These are phyloP conservation scores for Syncerus caffer DNA, from an alignment of 2,797 vertebrate species.

Conservation along the genomic window DNA sequence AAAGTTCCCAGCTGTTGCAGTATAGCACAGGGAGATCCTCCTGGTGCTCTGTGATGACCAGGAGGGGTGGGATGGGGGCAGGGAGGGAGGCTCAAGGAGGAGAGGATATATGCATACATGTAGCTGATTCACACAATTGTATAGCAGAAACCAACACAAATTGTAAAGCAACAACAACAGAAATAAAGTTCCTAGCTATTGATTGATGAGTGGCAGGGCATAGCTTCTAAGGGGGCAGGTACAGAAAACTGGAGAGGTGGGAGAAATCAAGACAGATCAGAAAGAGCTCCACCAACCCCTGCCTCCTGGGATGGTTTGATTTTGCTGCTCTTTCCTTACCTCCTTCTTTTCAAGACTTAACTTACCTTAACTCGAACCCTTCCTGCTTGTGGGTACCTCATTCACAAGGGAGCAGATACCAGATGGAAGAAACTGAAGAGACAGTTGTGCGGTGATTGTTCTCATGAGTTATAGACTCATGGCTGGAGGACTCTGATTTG, in stretches of 20 bases:
- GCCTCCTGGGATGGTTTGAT: neutral
- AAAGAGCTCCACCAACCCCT: neutral
- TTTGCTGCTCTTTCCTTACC: neutral
- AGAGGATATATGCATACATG: neutral
- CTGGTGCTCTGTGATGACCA: neutral
- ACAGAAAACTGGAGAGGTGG: neutral
- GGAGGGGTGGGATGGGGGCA: neutral
- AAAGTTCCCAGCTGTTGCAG: neutral
- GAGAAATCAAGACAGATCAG: neutral
- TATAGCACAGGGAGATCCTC: neutral
- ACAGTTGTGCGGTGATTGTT: neutral
- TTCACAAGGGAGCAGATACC: neutral
- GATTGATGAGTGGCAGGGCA: neutral
- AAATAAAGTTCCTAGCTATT: neutral
- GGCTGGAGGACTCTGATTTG: neutral
- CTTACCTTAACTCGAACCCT: neutral
- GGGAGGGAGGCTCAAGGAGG: neutral
- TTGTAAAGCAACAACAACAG: neutral
- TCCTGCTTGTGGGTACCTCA: neutral
- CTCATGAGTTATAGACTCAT: neutral
- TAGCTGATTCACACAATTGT: neutral
- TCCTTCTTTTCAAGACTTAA: neutral
- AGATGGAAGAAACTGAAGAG: neutral
- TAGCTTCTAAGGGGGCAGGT: neutral
- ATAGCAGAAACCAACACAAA: neutral